Evolutionary conservation across 1,140 invertebrate species (phyloP).

Genomic region (Goniozus legneri): DNA sequence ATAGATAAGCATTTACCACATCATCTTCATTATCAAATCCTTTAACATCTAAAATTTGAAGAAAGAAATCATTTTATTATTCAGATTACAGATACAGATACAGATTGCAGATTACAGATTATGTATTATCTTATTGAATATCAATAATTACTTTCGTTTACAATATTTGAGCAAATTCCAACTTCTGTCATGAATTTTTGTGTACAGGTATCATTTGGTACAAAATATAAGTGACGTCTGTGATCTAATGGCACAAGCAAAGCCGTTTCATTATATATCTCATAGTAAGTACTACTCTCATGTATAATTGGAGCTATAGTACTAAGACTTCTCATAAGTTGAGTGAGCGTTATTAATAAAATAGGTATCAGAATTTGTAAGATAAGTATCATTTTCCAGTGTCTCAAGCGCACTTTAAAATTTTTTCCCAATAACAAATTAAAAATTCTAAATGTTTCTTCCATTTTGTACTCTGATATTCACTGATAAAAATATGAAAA

Average conservation of each 20-base stretch:
- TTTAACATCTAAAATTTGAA: background rate
- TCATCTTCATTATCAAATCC: slow-evolving; percentile 38
- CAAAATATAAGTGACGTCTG: slow-evolving; percentile 28
- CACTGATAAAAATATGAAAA: too few species aligned
- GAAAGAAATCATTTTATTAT: background rate
- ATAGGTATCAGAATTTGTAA: slow-evolving; percentile 43
- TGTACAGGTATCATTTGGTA: slow-evolving; percentile 31
- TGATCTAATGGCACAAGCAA: slow-evolving; percentile 16
- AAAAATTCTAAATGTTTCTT: slow-evolving; percentile 31
- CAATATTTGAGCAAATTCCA: slow-evolving; percentile 28
- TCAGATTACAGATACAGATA: too few species aligned
- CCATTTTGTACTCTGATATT: slow-evolving; percentile 23
- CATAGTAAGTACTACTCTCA: slow-evolving; percentile 31
- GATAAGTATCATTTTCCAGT: slow-evolving; percentile 41
- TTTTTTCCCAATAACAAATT: slow-evolving; percentile 43
- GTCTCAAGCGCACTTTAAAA: slow-evolving; percentile 37
- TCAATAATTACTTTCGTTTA: slow-evolving; percentile 27
- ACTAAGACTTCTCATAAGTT: slow-evolving; percentile 35
- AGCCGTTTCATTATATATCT: slow-evolving; percentile 17
- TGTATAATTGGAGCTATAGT: slow-evolving; percentile 21
- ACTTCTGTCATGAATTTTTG: slow-evolving; percentile 26
- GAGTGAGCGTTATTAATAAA: slow-evolving; percentile 36
- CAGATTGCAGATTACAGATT: too few species aligned
- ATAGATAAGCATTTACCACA: slow-evolving; percentile 32
- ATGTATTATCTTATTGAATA: too few species aligned